phyloP scores from a whole-genome alignment of 2,888 invertebrate species.

The Drosophila conformis region DNA sequence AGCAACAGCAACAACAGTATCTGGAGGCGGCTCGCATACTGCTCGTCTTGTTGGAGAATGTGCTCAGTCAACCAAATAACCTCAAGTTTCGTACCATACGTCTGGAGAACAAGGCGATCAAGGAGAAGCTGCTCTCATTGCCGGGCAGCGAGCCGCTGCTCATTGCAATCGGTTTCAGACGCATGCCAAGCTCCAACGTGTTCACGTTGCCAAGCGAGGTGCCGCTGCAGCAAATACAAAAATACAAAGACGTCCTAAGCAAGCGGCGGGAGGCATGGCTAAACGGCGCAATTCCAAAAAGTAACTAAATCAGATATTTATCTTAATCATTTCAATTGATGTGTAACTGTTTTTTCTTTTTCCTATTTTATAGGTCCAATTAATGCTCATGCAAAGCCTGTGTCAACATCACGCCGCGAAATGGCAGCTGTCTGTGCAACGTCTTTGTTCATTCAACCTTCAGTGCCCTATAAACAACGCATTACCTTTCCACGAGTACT shows the following conservation, averaged over 20 bases:
- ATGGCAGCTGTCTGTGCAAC: constrained; percentile 31
- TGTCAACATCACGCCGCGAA: constrained; percentile 20
- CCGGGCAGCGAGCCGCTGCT: constrained; percentile 80
- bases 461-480: constrained; percentile 79
- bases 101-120: constrained; percentile 83
- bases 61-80: constrained; percentile 83
- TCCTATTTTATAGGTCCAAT: constrained; percentile 36
- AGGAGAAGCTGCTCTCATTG: constrained; percentile 82
- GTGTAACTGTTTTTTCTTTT: background rate
- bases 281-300: constrained; percentile 47
- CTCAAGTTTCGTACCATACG: constrained; percentile 83
- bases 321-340: constrained; percentile 1
- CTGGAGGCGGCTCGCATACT: constrained; percentile 83
- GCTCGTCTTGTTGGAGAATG: constrained; percentile 83
- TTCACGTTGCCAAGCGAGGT: constrained; percentile 77
- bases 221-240: constrained; percentile 79
- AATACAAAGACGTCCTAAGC: constrained; percentile 80
- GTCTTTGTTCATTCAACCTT: constrained; percentile 67
- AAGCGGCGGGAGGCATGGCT: constrained; percentile 76
- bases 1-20: constrained; percentile 71
- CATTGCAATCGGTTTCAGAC: constrained; percentile 82
- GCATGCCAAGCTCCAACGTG: constrained; percentile 54
- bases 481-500: constrained; percentile 85
- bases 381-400: constrained; percentile 27
- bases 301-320: constrained; percentile 25